Base-by-base conservation (phyloP, 2,888 invertebrate genomes). In the Terebella lapidaria region DNA sequence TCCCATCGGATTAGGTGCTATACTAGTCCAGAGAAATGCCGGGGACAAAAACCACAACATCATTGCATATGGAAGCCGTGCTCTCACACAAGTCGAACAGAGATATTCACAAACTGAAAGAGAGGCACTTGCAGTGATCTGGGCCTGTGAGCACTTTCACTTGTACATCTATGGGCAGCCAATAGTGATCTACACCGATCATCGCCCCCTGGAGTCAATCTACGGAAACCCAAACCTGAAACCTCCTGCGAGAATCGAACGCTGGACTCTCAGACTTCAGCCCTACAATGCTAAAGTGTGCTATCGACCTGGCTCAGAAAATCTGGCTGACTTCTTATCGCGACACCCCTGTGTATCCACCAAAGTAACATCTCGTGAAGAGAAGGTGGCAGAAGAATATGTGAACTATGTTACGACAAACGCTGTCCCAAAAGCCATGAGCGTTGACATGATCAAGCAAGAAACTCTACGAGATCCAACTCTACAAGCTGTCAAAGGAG, bases 351-450 rank as follows among this genome's bases (percentile, higher is more conserved):
- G 5, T 3, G 15, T 4, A 4, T 10, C n/a, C 22, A 10, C 5
- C 15, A 26, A 15, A n/a, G n/a, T n/a, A n/a, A 22, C 55, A 20
- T 20, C 22, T n/a, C 27, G 49, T 26, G 55, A 56, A 58, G 59
- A 53, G 54, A 62, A 62, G 46, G 29, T 64, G 15, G 69, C 66
- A 1, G 72, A 72, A 52, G 61, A 67, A 47, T 71, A 70, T 60
- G 63, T 71, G 1, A 57, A 60, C 35, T 70, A 65, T 56, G 47
- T 71, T 4, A 29, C 60, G 0, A 28, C 54, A 15, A 47, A 61
- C 5, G 47, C 63, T 4, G 58, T 64, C 2, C 67, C 67, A 5
- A 66, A 65, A 45, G 68, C 70, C 30, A 69, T 71, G 63, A 62
- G 63, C 35, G 22, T 69, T 4, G 65, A 66, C n/a, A 66, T 71